Evolutionary conservation across 2,113 vertebrate species (phyloP).

Genomic region (Megatriorchis doriae): DNA sequence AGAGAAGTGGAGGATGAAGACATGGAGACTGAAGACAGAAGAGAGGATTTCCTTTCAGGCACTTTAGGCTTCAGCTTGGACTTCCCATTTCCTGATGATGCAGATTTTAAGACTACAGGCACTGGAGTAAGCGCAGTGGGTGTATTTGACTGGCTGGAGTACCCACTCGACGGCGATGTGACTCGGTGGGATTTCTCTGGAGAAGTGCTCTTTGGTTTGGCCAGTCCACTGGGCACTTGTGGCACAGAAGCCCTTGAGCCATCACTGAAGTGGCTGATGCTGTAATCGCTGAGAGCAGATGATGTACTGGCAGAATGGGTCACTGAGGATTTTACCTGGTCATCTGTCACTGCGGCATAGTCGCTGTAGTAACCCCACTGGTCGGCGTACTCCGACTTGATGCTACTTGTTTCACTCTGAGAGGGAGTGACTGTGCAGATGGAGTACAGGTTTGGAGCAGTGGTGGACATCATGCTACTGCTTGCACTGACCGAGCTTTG

Average conservation of each 20-base stretch:
- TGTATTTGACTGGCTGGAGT: conserved; percentile 97
- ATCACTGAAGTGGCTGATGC: conserved; percentile 63
- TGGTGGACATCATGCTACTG: conserved; percentile 84
- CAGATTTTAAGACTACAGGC: conserved; percentile 81
- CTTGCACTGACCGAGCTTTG: conserved; percentile 87
- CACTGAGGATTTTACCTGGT: conserved; percentile 69
- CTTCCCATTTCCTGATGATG: conserved; percentile 82
- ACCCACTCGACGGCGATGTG: conserved; percentile 94
- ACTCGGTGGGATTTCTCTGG: conserved; percentile 90
- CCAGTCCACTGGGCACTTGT: conserved; percentile 50
- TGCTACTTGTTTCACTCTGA: conserved; percentile 92
- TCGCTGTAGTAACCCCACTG: conserved; percentile 93
- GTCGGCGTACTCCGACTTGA: conserved; percentile 90
- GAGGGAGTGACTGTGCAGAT: conserved; percentile 87
- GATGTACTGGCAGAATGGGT: conserved; percentile 42
- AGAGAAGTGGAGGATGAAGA: conserved; percentile 95
- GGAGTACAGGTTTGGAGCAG: conserved; percentile 81
- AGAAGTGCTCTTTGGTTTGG: conserved; percentile 82
- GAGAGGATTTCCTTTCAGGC: conserved; percentile 94
- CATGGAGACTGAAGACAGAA: conserved; percentile 87
- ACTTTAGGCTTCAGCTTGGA: conserved; percentile 87
- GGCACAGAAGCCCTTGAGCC: conserved; percentile 59
- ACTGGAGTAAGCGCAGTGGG: conserved; percentile 94
- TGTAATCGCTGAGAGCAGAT: conserved; percentile 61
- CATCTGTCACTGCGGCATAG: conserved; percentile 71